Conservation (phyloP, 2,888 invertebrate genomes). For the Rhaphigaster nebulosa region DNA sequence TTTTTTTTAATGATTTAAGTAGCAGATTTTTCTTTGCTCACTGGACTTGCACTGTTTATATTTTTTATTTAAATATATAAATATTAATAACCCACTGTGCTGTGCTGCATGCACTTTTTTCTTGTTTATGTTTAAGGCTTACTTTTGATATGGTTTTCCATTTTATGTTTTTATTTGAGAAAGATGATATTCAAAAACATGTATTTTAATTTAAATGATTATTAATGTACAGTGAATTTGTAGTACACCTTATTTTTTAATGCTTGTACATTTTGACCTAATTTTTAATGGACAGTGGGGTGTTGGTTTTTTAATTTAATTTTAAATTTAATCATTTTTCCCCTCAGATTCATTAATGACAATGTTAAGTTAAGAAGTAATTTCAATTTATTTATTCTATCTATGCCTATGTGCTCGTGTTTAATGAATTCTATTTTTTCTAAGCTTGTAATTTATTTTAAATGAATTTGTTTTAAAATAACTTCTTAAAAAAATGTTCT, state of each 20-base stretch:
- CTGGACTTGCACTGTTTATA: background rate
- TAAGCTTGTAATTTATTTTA: background rate
- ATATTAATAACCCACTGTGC: background rate
- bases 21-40: background rate
- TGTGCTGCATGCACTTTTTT: background rate
- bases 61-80: background rate
- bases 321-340: background rate
- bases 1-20: background rate
- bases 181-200: background rate
- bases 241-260: background rate
- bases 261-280: background rate
- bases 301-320: background rate
- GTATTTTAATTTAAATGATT: background rate
- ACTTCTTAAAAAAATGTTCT: background rate
- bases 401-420: background rate
- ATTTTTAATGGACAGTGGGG: conserved; percentile 31
- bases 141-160: background rate
- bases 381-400: background rate
- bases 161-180: background rate
- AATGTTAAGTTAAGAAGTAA: background rate
- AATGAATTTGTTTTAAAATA: no score
- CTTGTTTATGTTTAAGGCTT: background rate
- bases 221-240: background rate
- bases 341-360: background rate
- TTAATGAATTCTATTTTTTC: background rate